These are phyloP conservation scores for Rhadinocentrus ornatus DNA, from an alignment of 2,797 vertebrate genomes.

Conservation along the genomic window DNA sequence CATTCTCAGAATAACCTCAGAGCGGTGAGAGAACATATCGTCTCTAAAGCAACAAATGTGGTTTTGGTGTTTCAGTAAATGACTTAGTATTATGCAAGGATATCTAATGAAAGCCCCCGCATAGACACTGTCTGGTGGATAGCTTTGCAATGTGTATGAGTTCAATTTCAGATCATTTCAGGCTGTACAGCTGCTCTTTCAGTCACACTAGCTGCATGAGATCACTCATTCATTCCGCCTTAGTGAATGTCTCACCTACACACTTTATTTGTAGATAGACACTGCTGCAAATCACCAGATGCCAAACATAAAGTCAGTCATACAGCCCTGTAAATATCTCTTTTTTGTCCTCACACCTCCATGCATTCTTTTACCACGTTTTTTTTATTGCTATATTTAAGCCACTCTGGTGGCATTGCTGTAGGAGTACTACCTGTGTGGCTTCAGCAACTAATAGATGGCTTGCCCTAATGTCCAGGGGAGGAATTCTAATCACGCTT, in stretches of 20 bases:
- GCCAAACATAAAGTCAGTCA: constrained; percentile 31
- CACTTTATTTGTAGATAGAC: constrained; percentile 31
- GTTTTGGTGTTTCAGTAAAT: constrained; percentile 44
- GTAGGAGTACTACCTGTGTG: neutral
- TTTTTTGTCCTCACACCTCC: constrained; percentile 24
- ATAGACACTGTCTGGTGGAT: constrained; percentile 52
- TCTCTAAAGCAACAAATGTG: constrained; percentile 67
- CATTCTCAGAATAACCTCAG: constrained; percentile 37
- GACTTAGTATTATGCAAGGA: constrained; percentile 46
- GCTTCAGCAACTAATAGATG: constrained; percentile 4
- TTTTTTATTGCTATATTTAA: constrained; percentile 12
- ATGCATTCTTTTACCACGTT: constrained; percentile 16
- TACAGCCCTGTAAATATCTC: constrained; percentile 4
- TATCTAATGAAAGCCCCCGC: constrained; percentile 41
- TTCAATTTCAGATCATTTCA: constrained; percentile 54
- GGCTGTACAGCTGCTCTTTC: constrained; percentile 65
- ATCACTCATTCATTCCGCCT: constrained; percentile 51
- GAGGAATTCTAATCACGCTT: constrained; percentile 9
- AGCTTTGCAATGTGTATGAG: constrained; percentile 68
- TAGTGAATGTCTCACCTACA: constrained; percentile 46
- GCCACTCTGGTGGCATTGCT: neutral
- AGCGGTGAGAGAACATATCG: constrained; percentile 23
- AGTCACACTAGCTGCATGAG: constrained; percentile 53
- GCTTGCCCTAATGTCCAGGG: constrained; percentile 1
- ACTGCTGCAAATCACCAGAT: constrained; percentile 50